A percentile compares a stretch with the other conserved stretches of the same genome.
These are phyloP conservation scores for Gnathonemus echidnorhynchus DNA, from an alignment of 2,113 vertebrate species.

Conservation along the genomic window DNA sequence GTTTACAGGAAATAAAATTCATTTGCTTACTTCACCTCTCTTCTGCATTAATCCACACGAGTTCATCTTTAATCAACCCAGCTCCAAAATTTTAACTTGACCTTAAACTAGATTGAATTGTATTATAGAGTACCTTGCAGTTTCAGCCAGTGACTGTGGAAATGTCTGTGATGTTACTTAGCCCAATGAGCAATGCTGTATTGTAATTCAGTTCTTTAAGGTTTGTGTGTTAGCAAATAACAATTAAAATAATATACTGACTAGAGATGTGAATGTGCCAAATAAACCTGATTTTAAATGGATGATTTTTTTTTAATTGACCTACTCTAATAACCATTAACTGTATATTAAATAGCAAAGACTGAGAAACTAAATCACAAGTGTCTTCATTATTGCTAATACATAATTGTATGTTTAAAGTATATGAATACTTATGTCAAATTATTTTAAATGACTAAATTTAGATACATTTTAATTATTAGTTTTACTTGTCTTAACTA, in stretches of 20 bases:
- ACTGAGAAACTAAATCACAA: background rate
- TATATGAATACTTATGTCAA: background rate
- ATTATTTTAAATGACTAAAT: background rate
- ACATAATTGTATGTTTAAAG: background rate
- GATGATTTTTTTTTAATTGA: background rate
- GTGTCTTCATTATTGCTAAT: background rate
- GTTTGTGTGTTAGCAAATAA: background rate
- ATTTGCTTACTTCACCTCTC: background rate
- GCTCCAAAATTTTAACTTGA: background rate
- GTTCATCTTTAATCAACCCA: background rate
- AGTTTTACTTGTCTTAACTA: background rate
- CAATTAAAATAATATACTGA: background rate
- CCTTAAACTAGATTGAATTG: background rate
- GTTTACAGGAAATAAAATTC: background rate
- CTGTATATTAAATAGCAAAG: background rate
- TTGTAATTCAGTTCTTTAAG: background rate
- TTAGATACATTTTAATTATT: background rate
- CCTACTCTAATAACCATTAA: background rate
- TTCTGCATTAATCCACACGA: background rate
- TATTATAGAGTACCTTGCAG: background rate
- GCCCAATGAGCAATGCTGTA: background rate
- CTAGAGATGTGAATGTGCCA: background rate
- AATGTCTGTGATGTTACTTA: background rate
- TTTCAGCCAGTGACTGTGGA: background rate
- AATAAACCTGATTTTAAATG: background rate